A percentile compares a stretch with the other conserved stretches of the same genome.
phyloP scores from a whole-genome alignment of 2,888 invertebrate genomes.

The Allolobophora icterica region DNA sequence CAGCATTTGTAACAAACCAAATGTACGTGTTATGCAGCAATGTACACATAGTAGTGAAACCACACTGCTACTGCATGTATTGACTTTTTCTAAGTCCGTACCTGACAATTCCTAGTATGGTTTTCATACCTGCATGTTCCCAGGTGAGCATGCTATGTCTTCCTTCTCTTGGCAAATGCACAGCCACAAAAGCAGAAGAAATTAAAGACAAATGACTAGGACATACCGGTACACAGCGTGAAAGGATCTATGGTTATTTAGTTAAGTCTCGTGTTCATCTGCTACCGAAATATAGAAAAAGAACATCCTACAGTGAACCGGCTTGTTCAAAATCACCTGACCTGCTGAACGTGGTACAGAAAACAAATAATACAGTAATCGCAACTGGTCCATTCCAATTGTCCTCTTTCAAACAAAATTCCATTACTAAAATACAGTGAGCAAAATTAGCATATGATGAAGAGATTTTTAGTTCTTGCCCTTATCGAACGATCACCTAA shows the following conservation, averaged over 20 bases:
- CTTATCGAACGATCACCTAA: no score
- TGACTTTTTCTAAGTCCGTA: no score
- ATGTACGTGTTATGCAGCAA: neutral
- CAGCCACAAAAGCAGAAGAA: neutral
- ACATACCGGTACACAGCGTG: neutral
- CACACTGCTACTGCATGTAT: neutral
- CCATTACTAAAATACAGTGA: neutral
- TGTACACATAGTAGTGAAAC: neutral
- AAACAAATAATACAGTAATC: neutral
- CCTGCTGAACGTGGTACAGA: constrained; percentile 3
- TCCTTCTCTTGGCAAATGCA: neutral
- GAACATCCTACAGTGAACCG: neutral
- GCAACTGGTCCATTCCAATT: neutral
- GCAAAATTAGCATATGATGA: neutral
- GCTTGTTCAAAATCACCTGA: neutral
- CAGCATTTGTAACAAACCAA: neutral
- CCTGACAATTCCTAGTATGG: no score
- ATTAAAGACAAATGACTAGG: neutral
- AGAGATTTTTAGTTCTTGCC: neutral
- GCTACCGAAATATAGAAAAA: neutral
- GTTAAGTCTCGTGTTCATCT: neutral
- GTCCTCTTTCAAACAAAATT: neutral
- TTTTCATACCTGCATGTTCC: no score
- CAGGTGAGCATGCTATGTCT: neutral
- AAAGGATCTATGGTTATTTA: neutral